Evolutionary conservation across 2,113 vertebrate species (phyloP).

Genomic region (Aldabrachelys gigantea): DNA sequence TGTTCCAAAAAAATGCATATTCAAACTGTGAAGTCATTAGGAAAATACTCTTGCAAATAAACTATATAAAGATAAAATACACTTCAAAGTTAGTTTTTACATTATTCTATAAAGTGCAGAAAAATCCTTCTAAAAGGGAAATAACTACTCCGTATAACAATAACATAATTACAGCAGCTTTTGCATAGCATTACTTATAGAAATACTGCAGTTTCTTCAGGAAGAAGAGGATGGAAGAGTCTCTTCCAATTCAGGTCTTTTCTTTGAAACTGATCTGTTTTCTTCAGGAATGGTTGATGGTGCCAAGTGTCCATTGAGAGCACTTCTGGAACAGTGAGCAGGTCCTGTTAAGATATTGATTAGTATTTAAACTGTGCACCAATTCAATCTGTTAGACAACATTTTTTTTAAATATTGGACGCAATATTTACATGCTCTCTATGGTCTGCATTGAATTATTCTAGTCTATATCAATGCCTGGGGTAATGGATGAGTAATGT

Average conservation of each 20-base stretch:
- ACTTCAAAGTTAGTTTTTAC: constrained; percentile 82
- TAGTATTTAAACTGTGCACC: constrained; percentile 21
- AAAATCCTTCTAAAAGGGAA: constrained; percentile 83
- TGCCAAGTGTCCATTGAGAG: constrained; percentile 84
- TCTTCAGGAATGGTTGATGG: constrained; percentile 84
- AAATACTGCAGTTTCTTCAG: constrained; percentile 78
- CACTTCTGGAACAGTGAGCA: constrained; percentile 79
- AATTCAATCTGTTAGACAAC: neutral
- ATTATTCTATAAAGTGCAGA: constrained; percentile 89
- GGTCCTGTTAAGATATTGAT: constrained; percentile 75
- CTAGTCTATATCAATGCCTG: neutral
- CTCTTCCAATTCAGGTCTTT: constrained; percentile 78
- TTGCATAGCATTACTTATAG: constrained; percentile 87
- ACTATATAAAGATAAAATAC: constrained; percentile 89
- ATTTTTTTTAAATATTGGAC: neutral
- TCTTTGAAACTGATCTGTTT: constrained; percentile 73
- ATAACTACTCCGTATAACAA: constrained; percentile 80
- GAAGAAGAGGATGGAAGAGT: constrained; percentile 76
- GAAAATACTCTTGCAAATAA: constrained; percentile 88
- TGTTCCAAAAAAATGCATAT: constrained; percentile 76
- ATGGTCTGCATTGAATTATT: neutral
- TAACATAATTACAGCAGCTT: constrained; percentile 82
- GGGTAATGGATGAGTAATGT: neutral
- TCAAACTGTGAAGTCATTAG: constrained; percentile 84
- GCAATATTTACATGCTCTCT: neutral